Evolutionary conservation across 2,113 vertebrate genomes (phyloP), one percentile per base, ranked within the genome.

Genomic region (Hyperoodon ampullatus): DNA sequence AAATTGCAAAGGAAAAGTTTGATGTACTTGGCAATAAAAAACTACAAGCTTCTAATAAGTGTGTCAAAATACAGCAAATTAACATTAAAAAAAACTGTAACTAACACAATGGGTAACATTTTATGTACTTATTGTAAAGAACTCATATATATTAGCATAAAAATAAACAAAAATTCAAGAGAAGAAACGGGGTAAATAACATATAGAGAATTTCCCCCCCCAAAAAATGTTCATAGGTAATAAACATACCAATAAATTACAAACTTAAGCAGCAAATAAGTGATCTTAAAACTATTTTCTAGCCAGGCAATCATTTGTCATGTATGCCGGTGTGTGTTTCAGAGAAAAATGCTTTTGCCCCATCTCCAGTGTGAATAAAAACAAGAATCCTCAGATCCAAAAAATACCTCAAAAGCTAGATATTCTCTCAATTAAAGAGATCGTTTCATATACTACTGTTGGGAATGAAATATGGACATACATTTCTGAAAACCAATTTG

Each of bases 251-350:
- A 85, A 90, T 19, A 39, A 47, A 47, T 44, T 42, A 50, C 23
- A 94, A 58, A 44, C 3, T 44, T n/a, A 70, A 26, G n/a, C 53
- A 44, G 11, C n/a, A 92, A 14, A 30, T 53, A 77, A 33, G 5
- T 8, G 10, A 61, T 55, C 68, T 70, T 88, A 94, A 77, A 61
- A 88, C 33, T 61, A 53, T 24, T 75, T 70, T 83, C 70, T 68
- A 63, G 9, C 16, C 2, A 30, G 50, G 66, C 23, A 66, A 30
- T 4, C 18, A 42, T 39, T 70, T 19, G n/a, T 15, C 30, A 68
- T 16, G 16, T 60, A 16, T 19, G 13, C 47, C 35, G 74, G 58
- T 60, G 47, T 60, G 24, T 24, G 15, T 6, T 77, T 8, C 14
- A 78, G 23, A 50, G 3, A 9, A 75, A 90, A 93, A 78, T 13